Base-by-base conservation (phyloP, 2,113 vertebrate species). In the Chaetops frenatus region DNA sequence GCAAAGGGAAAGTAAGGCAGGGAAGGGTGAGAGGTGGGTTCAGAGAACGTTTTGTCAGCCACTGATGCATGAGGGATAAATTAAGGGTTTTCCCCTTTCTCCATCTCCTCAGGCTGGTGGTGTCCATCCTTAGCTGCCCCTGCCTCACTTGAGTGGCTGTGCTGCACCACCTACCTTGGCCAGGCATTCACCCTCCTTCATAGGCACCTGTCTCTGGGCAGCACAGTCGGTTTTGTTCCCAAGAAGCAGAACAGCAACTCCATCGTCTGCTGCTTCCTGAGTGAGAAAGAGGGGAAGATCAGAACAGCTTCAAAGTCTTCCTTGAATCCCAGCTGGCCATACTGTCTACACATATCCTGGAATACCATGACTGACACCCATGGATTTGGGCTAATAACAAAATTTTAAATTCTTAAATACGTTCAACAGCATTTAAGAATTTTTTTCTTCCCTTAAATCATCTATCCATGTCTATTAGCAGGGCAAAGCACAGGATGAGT, bases 221-320 rank as follows among this genome's bases (percentile, higher is more conserved):
- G 86, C 84, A 3, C 97, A 76, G 94, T 99, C 99, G 2, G 64
- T 98, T 97, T 99, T 99, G 97, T 99, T 99, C 50, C 99, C 99
- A 14, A 99, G 97, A 35, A 99, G 98, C 78, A 99, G 95, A 92
- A 99, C 22, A 14, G 92, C 74, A 7, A 98, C 97, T 27, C 98
- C 90, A 1, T 98, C 97, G 7, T 91, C 60, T 53, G 98, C 98
- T 71, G 93, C 96, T 29, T 99, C 98, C 99, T 99, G 97, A 27
- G 54, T 4, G 45, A 31, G 7, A 86, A 93, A 92, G 90, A 60
- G 36, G 20, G 40, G 22, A 79, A 33, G 57, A 35, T 56, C 6
- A 45, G 38, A 16, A 83, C 12, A 4, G 2, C 5, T 7, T 28
- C 29, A 18, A 38, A 31, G 11, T 19, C 62, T 60, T 12, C 56